phyloP scores from a whole-genome alignment of 2,888 invertebrate genomes.

The Dioctria rufipes region DNA sequence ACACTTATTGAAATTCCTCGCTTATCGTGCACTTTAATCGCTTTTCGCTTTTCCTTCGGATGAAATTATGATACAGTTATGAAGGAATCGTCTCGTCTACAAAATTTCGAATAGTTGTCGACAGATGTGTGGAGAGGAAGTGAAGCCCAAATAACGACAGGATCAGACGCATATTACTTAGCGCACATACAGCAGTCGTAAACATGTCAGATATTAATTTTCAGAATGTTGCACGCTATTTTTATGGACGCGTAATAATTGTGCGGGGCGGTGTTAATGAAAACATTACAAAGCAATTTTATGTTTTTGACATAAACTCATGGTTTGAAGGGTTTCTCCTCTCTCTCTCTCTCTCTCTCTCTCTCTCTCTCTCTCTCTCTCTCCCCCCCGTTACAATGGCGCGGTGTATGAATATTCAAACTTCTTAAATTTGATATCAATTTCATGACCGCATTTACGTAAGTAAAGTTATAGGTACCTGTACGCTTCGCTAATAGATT shows the following conservation, averaged over 20 bases:
- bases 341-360: too few relatives aligned
- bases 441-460: not conserved
- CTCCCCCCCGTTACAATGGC: too few relatives aligned
- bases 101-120: not conserved
- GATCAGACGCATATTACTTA: too few relatives aligned
- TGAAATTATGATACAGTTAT: constrained; percentile 2
- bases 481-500: constrained; percentile 20
- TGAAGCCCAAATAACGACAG: not conserved
- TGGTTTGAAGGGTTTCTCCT: not conserved
- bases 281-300: not conserved
- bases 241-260: not conserved
- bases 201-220: too few relatives aligned
- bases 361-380: too few relatives aligned
- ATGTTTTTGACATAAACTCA: not conserved
- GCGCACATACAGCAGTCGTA: too few relatives aligned
- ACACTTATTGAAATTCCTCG: constrained; percentile 11
- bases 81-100: not conserved
- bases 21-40: not conserved
- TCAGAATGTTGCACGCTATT: too few relatives aligned
- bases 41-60: not conserved
- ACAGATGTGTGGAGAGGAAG: not conserved
- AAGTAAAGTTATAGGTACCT: not conserved
- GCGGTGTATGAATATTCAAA: too few relatives aligned
- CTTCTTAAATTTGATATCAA: too few relatives aligned
- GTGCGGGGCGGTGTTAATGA: not conserved